Conservation (phyloP, 92 coral and sea anemone genomes). For the Pocillopora meandrina region DNA sequence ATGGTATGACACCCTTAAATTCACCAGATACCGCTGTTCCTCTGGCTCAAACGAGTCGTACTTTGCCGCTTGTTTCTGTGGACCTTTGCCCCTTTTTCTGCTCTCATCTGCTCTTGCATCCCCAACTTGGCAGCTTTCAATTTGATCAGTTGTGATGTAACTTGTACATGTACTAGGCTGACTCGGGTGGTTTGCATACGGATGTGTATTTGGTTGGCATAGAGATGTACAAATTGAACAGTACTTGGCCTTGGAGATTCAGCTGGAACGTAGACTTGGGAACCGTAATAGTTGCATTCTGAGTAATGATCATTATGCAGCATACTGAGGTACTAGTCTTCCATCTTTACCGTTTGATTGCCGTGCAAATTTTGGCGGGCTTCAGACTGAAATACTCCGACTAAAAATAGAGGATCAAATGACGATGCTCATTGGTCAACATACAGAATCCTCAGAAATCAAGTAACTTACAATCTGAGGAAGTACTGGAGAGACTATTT, state of each 20-base stretch:
- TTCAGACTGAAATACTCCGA: no score
- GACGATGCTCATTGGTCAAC: no score
- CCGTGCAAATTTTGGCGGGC: neutral
- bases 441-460: no score
- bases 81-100: constrained; percentile 5
- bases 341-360: constrained; percentile 36
- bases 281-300: neutral
- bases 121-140: constrained; percentile 13
- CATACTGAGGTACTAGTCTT: constrained; percentile 17
- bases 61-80: constrained; percentile 6
- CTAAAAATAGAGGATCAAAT: no score
- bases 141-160: neutral
- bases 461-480: no score
- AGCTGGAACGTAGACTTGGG: constrained; percentile 25
- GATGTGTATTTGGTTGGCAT: constrained; percentile 7
- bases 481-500: no score
- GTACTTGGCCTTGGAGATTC: constrained; percentile 31
- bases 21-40: constrained; percentile 33
- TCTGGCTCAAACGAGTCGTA: constrained; percentile 20
- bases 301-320: constrained; percentile 13
- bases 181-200: constrained; percentile 1
- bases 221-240: constrained; percentile 30
- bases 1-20: constrained; percentile 12
- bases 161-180: constrained; percentile 27
- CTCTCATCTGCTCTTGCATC: constrained; percentile 4